Base-by-base conservation (phyloP, 1,140 invertebrate species). In the Drosophila ananassae region DNA sequence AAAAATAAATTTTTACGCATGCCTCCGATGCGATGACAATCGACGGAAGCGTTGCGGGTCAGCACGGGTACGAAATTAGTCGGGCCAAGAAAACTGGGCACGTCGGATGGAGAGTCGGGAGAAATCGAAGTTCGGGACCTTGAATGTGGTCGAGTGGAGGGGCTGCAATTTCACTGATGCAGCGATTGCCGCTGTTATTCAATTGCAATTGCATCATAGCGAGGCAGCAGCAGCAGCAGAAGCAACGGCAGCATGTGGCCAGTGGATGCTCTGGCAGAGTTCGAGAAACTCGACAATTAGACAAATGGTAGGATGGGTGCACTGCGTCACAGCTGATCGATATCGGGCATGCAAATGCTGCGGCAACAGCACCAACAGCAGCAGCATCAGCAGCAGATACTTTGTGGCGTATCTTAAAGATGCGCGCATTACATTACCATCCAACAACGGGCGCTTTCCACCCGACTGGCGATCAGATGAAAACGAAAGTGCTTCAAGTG, bases 401-500 rank as follows among this genome's bases (percentile, higher is more conserved):
- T 55, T 54, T 59, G 66, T 58, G 51, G 79, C 58, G 73, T 84
- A 77, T 78, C 82, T 87, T 72, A 56, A 74, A 71, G 74, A 85
- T 85, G 82, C 78, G 82, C 80, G 80, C 81, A 80, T 84, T 80
- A 73, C 81, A 85, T 84, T 84, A 85, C 81, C 77, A 76, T 48
- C 61, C 69, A 79, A 55, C 47, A 54, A 64, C 64, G 55, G 74
- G 63, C 79, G 79, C 82, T 89, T 87, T 87, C 83, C 75, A 87
- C 57, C 62, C 73, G 81, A 67, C 81, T 79, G 80, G 52, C 64
- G 66, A 89, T 85, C 76, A 79, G 66, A 90, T 90, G 85, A 90
- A 90, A 90, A 85, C 80, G 81, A 90, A 90, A 90, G 85, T 90
- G 85, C 73, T 80, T 73, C 78, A 82, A 83, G 76, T 89, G 72